Conservation (phyloP, 2,113 vertebrate species). For the Columba livia region DNA sequence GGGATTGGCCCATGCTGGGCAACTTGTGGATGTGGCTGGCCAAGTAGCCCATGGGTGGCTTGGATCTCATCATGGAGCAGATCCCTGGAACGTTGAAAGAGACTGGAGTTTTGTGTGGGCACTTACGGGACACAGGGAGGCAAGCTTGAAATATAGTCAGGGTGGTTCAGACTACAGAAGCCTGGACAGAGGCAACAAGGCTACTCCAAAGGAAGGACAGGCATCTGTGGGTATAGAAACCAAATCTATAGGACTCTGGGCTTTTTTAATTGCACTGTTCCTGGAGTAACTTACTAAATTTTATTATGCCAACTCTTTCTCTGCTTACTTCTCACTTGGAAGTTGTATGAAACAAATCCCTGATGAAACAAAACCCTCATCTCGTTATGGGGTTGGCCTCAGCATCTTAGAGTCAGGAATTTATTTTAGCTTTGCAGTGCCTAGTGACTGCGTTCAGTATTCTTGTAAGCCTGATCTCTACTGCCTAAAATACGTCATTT, state of each 20-base stretch:
- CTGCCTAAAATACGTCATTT: slow-evolving; percentile 6
- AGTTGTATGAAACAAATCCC: slow-evolving; percentile 26
- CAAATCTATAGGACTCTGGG: background rate
- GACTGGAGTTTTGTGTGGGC: background rate
- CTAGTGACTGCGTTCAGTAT: slow-evolving; percentile 13
- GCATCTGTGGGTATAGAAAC: background rate
- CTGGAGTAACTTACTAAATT: background rate
- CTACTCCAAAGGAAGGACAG: background rate
- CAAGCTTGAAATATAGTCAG: background rate
- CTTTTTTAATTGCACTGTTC: background rate
- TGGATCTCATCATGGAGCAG: background rate
- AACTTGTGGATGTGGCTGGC: background rate
- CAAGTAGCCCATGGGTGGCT: background rate
- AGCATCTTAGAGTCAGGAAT: slow-evolving; percentile 12
- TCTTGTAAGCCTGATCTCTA: slow-evolving; percentile 15
- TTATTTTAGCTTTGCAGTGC: slow-evolving; percentile 34
- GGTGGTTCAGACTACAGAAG: background rate
- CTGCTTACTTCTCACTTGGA: slow-evolving; percentile 18
- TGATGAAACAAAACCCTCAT: too few species aligned
- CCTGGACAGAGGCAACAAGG: background rate
- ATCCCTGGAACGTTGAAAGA: background rate
- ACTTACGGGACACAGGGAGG: fast-evolving
- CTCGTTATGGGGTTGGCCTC: background rate
- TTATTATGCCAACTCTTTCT: background rate
- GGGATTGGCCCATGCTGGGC: background rate